Conservation (phyloP, 2,797 vertebrate genomes). For the Diglossa cyanea region DNA sequence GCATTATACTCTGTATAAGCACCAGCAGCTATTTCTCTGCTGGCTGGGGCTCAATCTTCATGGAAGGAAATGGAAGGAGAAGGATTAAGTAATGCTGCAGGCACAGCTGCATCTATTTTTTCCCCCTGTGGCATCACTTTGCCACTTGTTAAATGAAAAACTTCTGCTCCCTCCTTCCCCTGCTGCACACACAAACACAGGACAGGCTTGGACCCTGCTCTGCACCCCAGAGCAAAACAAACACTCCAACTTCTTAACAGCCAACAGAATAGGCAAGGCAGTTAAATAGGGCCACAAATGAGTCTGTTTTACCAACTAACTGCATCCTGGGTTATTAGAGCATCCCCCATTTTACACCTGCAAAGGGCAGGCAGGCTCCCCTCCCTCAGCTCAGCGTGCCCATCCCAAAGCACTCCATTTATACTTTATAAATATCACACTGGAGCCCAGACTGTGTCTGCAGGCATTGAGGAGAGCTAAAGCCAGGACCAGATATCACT, state of each 20-base stretch:
- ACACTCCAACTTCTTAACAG: constrained; percentile 2
- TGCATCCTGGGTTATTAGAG: not conserved
- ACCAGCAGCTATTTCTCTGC: constrained; percentile 47
- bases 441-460: not conserved
- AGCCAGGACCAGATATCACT: not conserved
- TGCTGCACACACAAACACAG: not conserved
- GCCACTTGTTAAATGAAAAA: constrained; percentile 50
- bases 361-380: not conserved
- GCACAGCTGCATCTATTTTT: constrained; percentile 48
- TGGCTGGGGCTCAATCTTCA: constrained; percentile 52
- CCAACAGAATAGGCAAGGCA: not conserved
- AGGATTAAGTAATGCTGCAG: constrained; percentile 56
- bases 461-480: not conserved
- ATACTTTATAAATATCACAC: not conserved
- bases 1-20: not conserved
- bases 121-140: constrained; percentile 40
- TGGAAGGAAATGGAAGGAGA: constrained; percentile 47
- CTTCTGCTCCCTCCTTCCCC: not conserved
- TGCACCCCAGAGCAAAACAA: not conserved
- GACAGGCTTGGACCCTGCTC: not conserved
- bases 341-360: not conserved
- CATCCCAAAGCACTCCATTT: not conserved
- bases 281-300: not conserved
- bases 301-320: not conserved
- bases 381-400: not conserved